Conservation (phyloP, 64 coral and sea anemone genomes). For the Cladopsammia gracilis region DNA sequence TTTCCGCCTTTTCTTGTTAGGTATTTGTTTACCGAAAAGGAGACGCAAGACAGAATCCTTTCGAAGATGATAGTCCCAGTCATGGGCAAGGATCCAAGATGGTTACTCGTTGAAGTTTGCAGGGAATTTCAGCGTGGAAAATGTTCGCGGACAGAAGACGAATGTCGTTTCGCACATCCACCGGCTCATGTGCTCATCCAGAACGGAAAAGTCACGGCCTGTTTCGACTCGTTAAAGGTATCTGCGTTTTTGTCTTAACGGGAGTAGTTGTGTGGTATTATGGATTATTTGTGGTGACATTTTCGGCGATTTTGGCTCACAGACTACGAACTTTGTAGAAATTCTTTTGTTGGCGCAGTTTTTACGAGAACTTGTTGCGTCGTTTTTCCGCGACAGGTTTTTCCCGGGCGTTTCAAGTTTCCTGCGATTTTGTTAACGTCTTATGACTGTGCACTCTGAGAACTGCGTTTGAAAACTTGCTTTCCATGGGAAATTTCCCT, state of each 20-base stretch:
- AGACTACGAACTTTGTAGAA: conserved; percentile 35
- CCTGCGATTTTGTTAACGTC: not conserved
- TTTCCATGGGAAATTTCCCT: conserved; percentile 1
- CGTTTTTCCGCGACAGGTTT: conserved; percentile 28
- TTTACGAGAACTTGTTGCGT: conserved; percentile 79
- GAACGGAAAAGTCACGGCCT: conserved; percentile 98
- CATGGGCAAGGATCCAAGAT: conserved; percentile 98
- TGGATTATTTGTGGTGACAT: conserved; percentile 35
- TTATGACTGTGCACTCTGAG: conserved; percentile 16
- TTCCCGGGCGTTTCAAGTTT: conserved; percentile 7
- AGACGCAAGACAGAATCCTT: conserved; percentile 40
- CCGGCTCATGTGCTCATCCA: conserved; percentile 94
- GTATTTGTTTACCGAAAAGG: conserved; percentile 60
- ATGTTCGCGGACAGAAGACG: conserved; percentile 93
- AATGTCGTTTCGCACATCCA: conserved; percentile 99
- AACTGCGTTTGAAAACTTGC: not conserved
- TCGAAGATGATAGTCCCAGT: conserved; percentile 94
- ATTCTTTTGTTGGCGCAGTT: conserved; percentile 34
- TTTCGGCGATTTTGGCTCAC: conserved; percentile 25
- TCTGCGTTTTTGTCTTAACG: conserved; percentile 23
- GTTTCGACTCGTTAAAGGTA: conserved; percentile 99
- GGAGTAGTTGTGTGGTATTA: conserved; percentile 24
- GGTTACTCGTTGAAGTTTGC: conserved; percentile 99
- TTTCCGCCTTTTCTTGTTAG: conserved; percentile 53
- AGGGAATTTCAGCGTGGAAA: conserved; percentile 99